Evolutionary conservation across 1,140 invertebrate species (phyloP), one percentile per base, ranked within the genome.

Genomic region (Brachionus sp.): DNA sequence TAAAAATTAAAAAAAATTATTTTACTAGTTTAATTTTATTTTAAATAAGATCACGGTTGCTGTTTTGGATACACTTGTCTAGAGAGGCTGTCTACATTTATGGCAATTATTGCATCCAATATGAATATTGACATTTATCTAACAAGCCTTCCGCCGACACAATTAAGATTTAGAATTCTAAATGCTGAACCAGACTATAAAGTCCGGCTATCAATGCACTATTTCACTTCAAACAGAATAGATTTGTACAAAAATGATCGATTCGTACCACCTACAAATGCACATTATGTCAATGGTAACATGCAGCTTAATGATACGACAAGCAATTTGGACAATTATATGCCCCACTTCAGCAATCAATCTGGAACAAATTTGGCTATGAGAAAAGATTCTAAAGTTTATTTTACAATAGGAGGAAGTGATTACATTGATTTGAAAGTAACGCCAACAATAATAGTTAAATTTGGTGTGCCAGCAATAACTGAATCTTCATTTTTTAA

Each of bases 41-140:
- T 5, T 25, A 62, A 62, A 62, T 3, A 62, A 85, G 88, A 89
- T 82, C 87, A 88, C 64, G 87, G 87, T 9, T 88, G 87, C 86
- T 88, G 88, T 84, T 84, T 82, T 37, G 87, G 88, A 13, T 89
- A 89, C 62, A 88, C 88, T 4, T 89, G 88, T 83, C 84, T 85
- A 23, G 86, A 86, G 75, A 84, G 88, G 10, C 29, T 89, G 0
- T 88, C 88, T 9, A 86, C 86, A 6, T 89, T 89, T 84, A 85
- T 84, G 77, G 85, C 86, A 16, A 70, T 89, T 66, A 86, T 88
- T 0, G 84, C 84, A 7, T 64, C 84, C 16, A 85, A 86, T 86
- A 78, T 85, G 84, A 35, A 29, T 13, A 84, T 46, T 5, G 68
- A 83, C 23, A 23, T 84, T 5, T 83, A 53, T 62, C 46, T 84